Evolutionary conservation across 2,797 vertebrate species (phyloP).

Genomic region (Rhynchonycteris naso): DNA sequence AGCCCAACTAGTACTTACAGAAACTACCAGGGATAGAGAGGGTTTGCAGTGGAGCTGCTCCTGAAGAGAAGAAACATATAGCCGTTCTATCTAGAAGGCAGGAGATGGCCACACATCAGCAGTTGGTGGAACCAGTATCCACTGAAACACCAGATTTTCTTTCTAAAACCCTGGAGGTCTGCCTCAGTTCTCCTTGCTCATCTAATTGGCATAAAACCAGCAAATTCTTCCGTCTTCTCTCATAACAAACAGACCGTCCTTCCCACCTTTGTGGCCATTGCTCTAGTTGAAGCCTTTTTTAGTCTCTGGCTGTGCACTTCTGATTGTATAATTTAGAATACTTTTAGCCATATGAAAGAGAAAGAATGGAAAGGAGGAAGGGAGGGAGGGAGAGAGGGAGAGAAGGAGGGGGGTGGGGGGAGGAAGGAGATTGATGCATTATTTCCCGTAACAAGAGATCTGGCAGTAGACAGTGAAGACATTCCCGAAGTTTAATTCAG

Average conservation of each 20-base stretch:
- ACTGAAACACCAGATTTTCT: not conserved
- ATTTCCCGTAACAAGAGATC: not conserved
- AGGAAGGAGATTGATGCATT: not conserved
- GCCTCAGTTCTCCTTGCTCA: not conserved
- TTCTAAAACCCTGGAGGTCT: not conserved
- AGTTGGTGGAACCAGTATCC: not conserved
- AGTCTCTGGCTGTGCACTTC: not conserved
- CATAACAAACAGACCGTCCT: not conserved
- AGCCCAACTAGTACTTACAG: not conserved
- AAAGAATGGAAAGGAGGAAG: not conserved
- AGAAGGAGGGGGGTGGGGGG: not conserved
- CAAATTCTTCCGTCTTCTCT: slow-evolving; percentile 1
- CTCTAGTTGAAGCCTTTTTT: not conserved
- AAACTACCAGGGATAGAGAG: not conserved
- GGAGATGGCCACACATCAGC: not conserved
- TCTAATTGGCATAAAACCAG: not conserved
- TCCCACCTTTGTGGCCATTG: not conserved
- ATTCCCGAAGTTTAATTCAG: not conserved
- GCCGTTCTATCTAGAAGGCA: not conserved
- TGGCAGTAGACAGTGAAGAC: not conserved
- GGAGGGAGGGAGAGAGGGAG: slow-evolving; percentile 4
- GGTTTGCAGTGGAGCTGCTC: not conserved
- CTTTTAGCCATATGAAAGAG: slow-evolving; percentile 1
- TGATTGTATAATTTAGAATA: not conserved
- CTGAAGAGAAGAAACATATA: not conserved